Conservation (phyloP, 2,113 vertebrate genomes). For the Notarius quadriscutis region DNA sequence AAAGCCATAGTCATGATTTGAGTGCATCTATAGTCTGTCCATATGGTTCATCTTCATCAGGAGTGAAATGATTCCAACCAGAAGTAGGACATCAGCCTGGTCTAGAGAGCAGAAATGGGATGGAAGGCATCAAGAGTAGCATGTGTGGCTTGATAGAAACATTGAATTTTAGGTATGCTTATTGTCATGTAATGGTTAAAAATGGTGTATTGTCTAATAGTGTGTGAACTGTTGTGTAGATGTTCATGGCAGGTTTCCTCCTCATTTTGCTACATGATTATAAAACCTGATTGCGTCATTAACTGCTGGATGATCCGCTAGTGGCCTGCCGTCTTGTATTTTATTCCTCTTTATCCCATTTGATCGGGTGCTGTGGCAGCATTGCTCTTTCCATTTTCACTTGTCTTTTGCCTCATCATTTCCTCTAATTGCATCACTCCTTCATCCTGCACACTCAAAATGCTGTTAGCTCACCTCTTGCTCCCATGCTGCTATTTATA, state of each 20-base stretch:
- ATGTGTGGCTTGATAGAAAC: too few relatives aligned
- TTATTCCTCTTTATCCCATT: constrained; percentile 28
- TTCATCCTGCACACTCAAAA: constrained; percentile 21
- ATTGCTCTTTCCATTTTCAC: constrained; percentile 64
- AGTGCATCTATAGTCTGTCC: too few relatives aligned
- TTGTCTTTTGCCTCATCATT: constrained; percentile 72
- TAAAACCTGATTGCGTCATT: constrained; percentile 17
- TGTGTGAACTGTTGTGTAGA: not conserved
- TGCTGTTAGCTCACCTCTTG: constrained; percentile 29
- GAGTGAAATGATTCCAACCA: too few relatives aligned
- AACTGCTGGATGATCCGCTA: constrained; percentile 11
- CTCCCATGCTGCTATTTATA: constrained; percentile 35
- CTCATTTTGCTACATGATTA: not conserved
- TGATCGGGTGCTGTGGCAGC: constrained; percentile 44
- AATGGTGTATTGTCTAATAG: too few relatives aligned
- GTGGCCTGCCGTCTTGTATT: constrained; percentile 11
- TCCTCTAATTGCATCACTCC: constrained; percentile 74
- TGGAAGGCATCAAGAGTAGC: too few relatives aligned
- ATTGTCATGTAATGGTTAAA: too few relatives aligned
- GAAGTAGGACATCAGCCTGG: too few relatives aligned
- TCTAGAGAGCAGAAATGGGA: too few relatives aligned
- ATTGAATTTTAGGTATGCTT: too few relatives aligned
- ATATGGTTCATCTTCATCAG: too few relatives aligned
- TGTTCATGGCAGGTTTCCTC: not conserved
- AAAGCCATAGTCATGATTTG: too few relatives aligned